Conservation (phyloP, 2,797 vertebrate genomes). For the Crax fasciolata region DNA sequence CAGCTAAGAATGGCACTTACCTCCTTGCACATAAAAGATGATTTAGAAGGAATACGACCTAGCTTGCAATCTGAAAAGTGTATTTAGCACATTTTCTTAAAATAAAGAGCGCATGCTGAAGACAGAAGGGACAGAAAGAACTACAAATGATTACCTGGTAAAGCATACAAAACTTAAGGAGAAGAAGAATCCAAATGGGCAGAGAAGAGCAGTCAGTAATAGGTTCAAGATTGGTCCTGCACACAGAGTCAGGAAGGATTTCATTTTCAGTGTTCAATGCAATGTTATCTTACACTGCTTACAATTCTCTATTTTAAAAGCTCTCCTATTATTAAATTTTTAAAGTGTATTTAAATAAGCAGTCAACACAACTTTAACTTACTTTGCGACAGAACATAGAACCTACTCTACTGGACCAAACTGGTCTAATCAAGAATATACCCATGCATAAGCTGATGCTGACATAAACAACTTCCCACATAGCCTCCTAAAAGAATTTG, state of each 20-base stretch:
- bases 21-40: neutral
- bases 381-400: neutral
- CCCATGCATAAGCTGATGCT: neutral
- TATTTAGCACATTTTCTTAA: neutral
- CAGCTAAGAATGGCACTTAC: neutral
- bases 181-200: fast-evolving
- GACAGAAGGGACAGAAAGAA: neutral
- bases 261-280: neutral
- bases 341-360: neutral
- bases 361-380: neutral
- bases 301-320: neutral
- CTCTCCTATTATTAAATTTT: neutral
- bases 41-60: neutral
- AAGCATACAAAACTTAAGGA: neutral
- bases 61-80: neutral
- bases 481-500: neutral
- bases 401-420: neutral
- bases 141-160: neutral
- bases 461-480: neutral
- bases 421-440: neutral
- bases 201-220: neutral
- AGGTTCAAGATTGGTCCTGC: neutral
- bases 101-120: neutral
- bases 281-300: neutral
- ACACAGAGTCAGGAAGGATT: neutral